Conservation (phyloP, 2,113 vertebrate genomes). For the Alethe castanea region DNA sequence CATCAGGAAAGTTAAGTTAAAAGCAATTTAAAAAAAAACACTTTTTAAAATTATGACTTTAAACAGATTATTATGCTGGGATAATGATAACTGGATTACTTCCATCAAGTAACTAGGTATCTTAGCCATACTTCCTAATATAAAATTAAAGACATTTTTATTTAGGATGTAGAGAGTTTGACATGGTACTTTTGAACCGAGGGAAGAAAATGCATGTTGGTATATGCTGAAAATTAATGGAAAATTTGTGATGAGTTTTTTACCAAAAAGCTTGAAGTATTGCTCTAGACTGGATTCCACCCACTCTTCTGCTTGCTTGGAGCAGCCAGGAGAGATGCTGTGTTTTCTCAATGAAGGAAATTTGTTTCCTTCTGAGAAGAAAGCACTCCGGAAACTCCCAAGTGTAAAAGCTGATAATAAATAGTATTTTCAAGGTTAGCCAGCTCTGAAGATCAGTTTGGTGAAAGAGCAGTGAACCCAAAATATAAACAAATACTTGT, state of each 20-base stretch:
- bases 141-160: neutral
- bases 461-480: neutral
- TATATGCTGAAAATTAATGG: neutral
- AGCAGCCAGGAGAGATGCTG: neutral
- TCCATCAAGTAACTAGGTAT: neutral
- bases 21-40: neutral
- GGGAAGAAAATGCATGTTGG: neutral
- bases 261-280: neutral
- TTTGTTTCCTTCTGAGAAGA: neutral
- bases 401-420: neutral
- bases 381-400: neutral
- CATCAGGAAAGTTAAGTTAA: neutral
- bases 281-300: neutral
- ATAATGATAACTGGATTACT: neutral
- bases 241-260: neutral
- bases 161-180: neutral
- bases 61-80: conserved; percentile 3
- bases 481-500: neutral
- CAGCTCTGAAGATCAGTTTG: neutral
- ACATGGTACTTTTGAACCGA: neutral
- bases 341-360: neutral
- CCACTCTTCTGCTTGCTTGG: neutral
- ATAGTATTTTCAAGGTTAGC: neutral
- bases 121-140: neutral
- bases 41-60: neutral